Evolutionary conservation across 2,113 vertebrate genomes (phyloP).

Genomic region (Mastomys coucha): DNA sequence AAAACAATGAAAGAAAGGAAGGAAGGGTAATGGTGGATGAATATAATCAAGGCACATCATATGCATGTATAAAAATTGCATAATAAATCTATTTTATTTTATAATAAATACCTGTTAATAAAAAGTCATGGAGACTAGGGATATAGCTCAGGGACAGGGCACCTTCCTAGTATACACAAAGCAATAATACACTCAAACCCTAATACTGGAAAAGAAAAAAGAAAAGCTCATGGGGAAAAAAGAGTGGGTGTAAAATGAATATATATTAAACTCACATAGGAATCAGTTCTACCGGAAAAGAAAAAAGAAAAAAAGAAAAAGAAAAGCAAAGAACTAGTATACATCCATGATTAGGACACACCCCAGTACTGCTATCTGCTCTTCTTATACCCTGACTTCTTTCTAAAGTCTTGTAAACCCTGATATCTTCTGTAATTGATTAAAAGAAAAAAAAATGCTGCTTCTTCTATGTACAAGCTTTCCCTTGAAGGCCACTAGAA

Average conservation of each 20-base stretch:
- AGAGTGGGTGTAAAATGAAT: background rate
- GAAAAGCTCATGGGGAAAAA: background rate
- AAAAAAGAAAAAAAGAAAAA: background rate
- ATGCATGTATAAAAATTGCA: background rate
- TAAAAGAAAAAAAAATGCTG: background rate
- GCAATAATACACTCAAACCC: too few species aligned
- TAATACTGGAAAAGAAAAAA: background rate
- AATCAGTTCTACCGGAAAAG: background rate
- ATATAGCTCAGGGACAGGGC: background rate
- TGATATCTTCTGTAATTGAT: background rate
- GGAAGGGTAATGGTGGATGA: background rate
- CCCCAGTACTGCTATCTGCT: background rate
- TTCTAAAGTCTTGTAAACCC: background rate
- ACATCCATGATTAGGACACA: background rate
- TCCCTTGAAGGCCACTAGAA: background rate
- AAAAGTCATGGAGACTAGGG: background rate
- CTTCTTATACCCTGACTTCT: background rate
- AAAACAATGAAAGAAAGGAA: too few species aligned
- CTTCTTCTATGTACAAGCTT: background rate
- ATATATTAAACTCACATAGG: background rate
- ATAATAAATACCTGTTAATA: background rate
- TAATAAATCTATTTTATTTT: background rate
- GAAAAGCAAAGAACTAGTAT: background rate
- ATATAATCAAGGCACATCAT: background rate
- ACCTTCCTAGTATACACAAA: background rate